Evolutionary conservation across 2,888 invertebrate species (phyloP).

Genomic region (Plemyria rubiginata): DNA sequence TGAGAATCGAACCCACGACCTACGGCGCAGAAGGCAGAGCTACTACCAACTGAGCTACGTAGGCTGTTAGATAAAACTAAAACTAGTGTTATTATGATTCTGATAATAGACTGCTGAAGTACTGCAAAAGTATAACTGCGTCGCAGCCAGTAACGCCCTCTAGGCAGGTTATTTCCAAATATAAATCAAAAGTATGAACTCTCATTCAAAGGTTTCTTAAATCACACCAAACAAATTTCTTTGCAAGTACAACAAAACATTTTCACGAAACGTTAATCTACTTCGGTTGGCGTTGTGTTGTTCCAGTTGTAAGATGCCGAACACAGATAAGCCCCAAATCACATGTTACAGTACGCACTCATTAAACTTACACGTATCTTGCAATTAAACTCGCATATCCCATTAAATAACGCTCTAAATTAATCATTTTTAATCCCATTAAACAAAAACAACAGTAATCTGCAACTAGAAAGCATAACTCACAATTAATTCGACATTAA

Average conservation of each 20-base stretch:
- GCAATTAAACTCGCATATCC: slow-evolving; percentile 28
- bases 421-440: slow-evolving; percentile 32
- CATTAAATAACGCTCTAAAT: slow-evolving; percentile 31
- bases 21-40: too few relatives aligned
- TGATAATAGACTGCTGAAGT: too few relatives aligned
- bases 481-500: slow-evolving; percentile 63
- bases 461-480: slow-evolving; percentile 63
- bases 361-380: slow-evolving; percentile 18
- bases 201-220: too few relatives aligned
- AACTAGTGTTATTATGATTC: too few relatives aligned
- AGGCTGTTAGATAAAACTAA: too few relatives aligned
- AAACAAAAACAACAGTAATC: slow-evolving; percentile 34
- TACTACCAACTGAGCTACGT: too few relatives aligned
- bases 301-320: slow-evolving; percentile 12
- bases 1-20: too few relatives aligned
- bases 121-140: too few relatives aligned
- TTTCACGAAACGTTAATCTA: neutral
- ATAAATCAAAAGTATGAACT: too few relatives aligned
- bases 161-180: too few relatives aligned
- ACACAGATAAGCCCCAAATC: slow-evolving; percentile 24
- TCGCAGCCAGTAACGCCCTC: too few relatives aligned
- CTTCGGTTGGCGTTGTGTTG: neutral
- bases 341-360: slow-evolving; percentile 12
- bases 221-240: too few relatives aligned
- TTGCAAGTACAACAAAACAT: neutral